Base-by-base conservation (phyloP, 2,888 invertebrate species). In the Minunthozetes semirufus region DNA sequence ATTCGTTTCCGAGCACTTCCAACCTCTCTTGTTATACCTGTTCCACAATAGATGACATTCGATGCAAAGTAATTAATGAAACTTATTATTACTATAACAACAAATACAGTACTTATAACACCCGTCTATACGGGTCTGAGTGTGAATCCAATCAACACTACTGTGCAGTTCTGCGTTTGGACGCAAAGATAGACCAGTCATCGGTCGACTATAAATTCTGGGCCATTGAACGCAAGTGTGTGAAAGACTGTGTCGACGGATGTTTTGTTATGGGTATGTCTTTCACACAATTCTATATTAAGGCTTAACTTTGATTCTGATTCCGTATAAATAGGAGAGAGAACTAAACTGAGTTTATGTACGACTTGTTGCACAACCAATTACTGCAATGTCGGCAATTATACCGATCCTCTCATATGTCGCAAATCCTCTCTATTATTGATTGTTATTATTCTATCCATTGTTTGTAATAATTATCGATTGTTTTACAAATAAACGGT, bases 21-120 rank as follows among this genome's bases (percentile, higher is more conserved):
- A 75, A 72, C 38, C 63, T 75, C 33, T 75, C 76, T 19, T 75
- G 76, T 53, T 75, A 63, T 68, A 63, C 72, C 19, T 75, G 76
- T 68, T 73, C 73, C 6, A 75, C 76, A 27, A 70, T 75, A 22
- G 76, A 75, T 19, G 76, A 75, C 66, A 74, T 74, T n/a, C 19
- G 50, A 1, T 74, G 74, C 74, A 74, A 74, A 61, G 68, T 70
- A 22, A 71, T 74, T 0, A 74, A 74, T n/a, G 74, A 74, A 38
- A 74, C 70, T 15, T 68, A 70, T 22, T 48, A 70, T 27, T 53
- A 70, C 50, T n/a, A 29, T 27, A 72, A 50, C 22, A 72, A 50
- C 53, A 56, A 50, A 42, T 72, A 72, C 72, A 72, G 53, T 19
- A 25, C 66, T 15, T 61, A 46, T 33, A 42, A 68, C 15, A 38